Base-by-base conservation (phyloP, 2,888 invertebrate species). In the Aproaerema taeniolella region DNA sequence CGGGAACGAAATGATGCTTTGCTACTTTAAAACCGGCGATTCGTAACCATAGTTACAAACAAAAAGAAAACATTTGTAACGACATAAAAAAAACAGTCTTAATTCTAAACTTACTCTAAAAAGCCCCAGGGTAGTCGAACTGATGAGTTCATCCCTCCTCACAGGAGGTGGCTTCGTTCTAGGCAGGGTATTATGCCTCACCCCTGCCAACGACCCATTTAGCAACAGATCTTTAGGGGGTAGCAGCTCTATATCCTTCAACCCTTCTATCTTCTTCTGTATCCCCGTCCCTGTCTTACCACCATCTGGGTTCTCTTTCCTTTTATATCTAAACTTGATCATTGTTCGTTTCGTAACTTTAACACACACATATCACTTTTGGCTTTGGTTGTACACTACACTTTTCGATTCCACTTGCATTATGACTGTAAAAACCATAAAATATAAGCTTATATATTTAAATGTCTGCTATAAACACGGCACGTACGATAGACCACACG, bases 271-370 rank as follows among this genome's bases (percentile, higher is more conserved):
- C 66, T 83, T 86, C 67, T 85, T 85, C 66, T 83, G 85, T 44
- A 82, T 74, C 42, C 74, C 70, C 15, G 75, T 70, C 24, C 75
- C 75, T 7, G 61, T 69, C 50, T 73, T 74, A 20, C 67, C n/a
- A 67, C 65, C 69, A 64, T 71, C 75, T 61, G 50, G 75, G 44
- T 67, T 60, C 64, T 90, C 90, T 68, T 90, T 90, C 49, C 90
- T 89, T 60, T 90, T 90, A 55, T 90, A 90, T 47, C 90, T 89
- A 79, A 90, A 90, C 77, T 90, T 90, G 50, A 90, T 90, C 90
- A 90, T 90, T 75, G 62, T 37, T 10, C 34, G 24, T 26, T 5
- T 24, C 7, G 15, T 26, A 11, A 26, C 11, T 15, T 28, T 80
- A 79, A 81, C 54, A 62, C 69, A 61, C 44, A 11, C 34, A 25